These are phyloP conservation scores for Cephus rjabovi DNA, from an alignment of 2,888 invertebrate species.

Conservation along the genomic window DNA sequence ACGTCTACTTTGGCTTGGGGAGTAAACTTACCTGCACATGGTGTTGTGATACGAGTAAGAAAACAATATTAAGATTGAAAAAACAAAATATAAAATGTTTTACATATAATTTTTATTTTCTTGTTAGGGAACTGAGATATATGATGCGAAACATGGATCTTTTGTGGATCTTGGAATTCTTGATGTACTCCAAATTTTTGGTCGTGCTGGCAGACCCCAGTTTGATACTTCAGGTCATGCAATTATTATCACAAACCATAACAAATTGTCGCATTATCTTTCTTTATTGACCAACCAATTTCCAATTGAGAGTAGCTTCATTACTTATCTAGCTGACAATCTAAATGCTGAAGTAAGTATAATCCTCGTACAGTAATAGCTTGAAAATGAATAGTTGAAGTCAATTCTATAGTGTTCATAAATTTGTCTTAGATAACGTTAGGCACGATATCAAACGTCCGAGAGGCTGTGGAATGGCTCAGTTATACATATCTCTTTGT, in stretches of 20 bases:
- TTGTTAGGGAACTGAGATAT: conserved; percentile 92
- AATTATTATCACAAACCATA: conserved; percentile 93
- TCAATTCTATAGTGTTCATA: conserved; percentile 11
- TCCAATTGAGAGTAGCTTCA: conserved; percentile 98
- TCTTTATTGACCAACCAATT: conserved; percentile 95
- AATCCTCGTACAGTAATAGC: background rate
- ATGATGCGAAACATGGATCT: conserved; percentile 93
- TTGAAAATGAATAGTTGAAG: conserved; percentile 7
- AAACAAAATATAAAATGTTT: background rate
- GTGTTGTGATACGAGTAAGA: conserved; percentile 90
- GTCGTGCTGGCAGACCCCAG: conserved; percentile 97
- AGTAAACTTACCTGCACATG: conserved; percentile 98
- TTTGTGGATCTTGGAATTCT: conserved; percentile 96
- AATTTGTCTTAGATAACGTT: conserved; percentile 77
- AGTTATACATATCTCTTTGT: conserved; percentile 97
- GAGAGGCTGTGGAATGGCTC: conserved; percentile 97
- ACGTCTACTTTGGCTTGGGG: conserved; percentile 99
- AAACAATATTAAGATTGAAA: background rate
- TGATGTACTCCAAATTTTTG: conserved; percentile 98
- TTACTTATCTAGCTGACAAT: conserved; percentile 92
- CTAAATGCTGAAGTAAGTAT: conserved; percentile 91
- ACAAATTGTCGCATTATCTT: conserved; percentile 93
- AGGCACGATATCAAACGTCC: conserved; percentile 95
- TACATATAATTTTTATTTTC: conserved; percentile 22
- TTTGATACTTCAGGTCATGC: conserved; percentile 96